Percentiles rank a stretch among this genome's conserved stretches.
Conservation (phyloP, 2,113 vertebrate genomes). For the Cygnus buccinator region DNA sequence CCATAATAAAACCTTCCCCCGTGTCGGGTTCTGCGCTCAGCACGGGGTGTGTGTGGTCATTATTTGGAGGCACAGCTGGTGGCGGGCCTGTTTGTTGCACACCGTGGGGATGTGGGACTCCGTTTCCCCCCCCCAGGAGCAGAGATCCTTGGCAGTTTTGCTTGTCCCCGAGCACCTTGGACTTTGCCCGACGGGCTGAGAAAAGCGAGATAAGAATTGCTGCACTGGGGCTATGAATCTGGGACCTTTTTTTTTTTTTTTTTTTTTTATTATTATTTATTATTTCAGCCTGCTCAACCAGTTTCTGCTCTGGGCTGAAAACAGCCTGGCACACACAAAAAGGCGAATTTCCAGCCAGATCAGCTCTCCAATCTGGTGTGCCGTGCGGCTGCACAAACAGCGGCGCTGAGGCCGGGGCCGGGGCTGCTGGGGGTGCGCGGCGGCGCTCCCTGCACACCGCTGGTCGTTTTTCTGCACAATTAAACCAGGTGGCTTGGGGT, state of each 20-base stretch:
- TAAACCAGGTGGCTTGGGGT: not conserved
- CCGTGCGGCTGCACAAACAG: conserved; percentile 12
- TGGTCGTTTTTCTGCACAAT: not conserved
- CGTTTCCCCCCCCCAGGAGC: rapidly evolving
- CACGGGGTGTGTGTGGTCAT: not conserved
- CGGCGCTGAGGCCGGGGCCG: not conserved
- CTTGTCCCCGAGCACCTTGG: conserved; percentile 39
- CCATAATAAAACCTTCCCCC: not conserved
- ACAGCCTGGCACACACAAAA: not conserved
- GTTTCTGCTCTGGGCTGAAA: conserved; percentile 61
- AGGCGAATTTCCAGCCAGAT: conserved; percentile 43
- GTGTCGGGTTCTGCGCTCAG: conserved; percentile 16
- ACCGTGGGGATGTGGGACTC: rapidly evolving
- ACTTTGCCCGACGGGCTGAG: conserved; percentile 56
- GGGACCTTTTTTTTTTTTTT: not conserved
- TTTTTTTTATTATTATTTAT: not conserved
- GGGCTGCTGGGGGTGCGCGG: not conserved
- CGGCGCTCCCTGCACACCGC: not conserved
- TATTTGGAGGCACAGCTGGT: not conserved
- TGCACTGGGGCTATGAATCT: conserved; percentile 70
- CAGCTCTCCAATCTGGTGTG: conserved; percentile 25
- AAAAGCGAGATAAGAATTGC: conserved; percentile 66
- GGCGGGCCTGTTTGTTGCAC: not conserved
- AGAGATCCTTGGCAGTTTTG: not conserved
- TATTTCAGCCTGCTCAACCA: conserved; percentile 66